phyloP scores from a whole-genome alignment of 2,113 vertebrate genomes.

The Globicephala melas region DNA sequence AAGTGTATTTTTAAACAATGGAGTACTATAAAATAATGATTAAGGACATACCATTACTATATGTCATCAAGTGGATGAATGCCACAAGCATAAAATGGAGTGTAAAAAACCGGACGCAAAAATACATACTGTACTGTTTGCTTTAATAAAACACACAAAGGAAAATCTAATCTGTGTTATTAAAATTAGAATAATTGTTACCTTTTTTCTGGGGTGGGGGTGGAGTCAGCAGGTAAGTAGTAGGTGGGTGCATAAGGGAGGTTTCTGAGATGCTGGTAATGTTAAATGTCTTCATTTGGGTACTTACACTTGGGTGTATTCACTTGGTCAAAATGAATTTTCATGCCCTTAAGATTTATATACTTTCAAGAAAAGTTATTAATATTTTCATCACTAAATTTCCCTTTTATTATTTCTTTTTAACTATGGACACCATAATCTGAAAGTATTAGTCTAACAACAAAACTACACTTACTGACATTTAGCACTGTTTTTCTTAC shows the following conservation, averaged over 20 bases:
- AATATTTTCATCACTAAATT: background rate
- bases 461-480: background rate
- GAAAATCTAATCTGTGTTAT: background rate
- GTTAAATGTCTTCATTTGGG: background rate
- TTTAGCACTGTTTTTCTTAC: background rate
- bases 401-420: background rate
- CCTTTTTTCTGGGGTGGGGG: rapidly evolving
- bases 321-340: background rate
- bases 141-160: background rate
- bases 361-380: background rate
- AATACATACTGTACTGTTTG: background rate
- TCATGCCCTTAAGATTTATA: background rate
- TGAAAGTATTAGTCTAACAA: background rate
- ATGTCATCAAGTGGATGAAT: background rate
- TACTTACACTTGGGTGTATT: background rate
- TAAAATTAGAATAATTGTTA: background rate
- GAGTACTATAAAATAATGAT: background rate
- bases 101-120: background rate
- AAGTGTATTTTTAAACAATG: background rate
- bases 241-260: rapidly evolving
- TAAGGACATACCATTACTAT: background rate
- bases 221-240: background rate
- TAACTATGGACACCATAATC: background rate
- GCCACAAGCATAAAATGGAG: background rate
- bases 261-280: background rate